A percentile compares a stretch with the other conserved stretches of the same genome.
These are phyloP conservation scores for Metacarcinus magister DNA, from an alignment of 2,888 invertebrate species.

Conservation along the genomic window DNA sequence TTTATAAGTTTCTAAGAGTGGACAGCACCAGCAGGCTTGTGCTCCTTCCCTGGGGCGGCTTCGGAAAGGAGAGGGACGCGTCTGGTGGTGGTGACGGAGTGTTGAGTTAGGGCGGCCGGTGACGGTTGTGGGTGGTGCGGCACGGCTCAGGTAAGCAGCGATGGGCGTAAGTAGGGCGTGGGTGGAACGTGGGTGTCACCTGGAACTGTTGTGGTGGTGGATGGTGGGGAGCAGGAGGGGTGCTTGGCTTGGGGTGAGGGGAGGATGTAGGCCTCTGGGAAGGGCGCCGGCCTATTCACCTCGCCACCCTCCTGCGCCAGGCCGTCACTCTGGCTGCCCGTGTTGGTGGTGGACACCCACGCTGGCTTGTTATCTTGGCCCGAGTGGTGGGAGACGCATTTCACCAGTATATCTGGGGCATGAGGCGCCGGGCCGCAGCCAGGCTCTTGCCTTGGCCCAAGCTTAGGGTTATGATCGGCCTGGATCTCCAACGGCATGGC, in stretches of 20 bases:
- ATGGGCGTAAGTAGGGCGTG: not conserved
- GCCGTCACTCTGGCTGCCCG: constrained; percentile 17
- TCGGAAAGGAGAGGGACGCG: not conserved
- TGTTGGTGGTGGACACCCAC: not conserved
- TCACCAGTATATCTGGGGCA: not conserved
- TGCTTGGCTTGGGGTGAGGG: not conserved
- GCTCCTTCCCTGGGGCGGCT: not conserved
- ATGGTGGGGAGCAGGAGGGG: not conserved
- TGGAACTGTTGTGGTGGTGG: not conserved
- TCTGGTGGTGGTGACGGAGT: not conserved
- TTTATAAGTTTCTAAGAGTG: constrained; percentile 6
- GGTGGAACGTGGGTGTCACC: constrained; percentile 37
- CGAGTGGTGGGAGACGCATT: not conserved
- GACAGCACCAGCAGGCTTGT: not conserved
- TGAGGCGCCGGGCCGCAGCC: not conserved
- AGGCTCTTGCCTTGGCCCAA: not conserved
- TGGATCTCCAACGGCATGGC: not conserved
- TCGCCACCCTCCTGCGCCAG: not conserved
- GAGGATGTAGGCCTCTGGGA: not conserved
- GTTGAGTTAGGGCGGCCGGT: constrained; percentile 23
- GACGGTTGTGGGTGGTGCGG: not conserved
- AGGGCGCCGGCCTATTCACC: not conserved
- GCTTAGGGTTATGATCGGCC: not conserved
- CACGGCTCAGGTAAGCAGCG: not conserved
- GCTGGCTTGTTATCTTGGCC: not conserved